Conservation (phyloP, 2,888 invertebrate species). For the Leuctra nigra region DNA sequence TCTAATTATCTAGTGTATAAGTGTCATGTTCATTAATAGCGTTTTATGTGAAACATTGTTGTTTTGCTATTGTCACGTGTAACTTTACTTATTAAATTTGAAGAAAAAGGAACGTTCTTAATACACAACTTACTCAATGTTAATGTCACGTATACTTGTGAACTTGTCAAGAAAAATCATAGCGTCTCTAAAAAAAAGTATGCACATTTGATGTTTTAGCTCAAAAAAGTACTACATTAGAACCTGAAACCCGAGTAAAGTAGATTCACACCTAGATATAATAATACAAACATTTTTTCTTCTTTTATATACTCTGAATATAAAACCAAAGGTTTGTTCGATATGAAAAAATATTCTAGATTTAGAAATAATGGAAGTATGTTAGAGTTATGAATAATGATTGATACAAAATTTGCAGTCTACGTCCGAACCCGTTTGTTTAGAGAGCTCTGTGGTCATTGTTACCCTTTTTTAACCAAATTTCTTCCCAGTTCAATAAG, state of each 20-base stretch:
- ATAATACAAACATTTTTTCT: not conserved
- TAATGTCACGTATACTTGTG: conserved; percentile 9
- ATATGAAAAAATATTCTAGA: not conserved
- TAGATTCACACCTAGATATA: not conserved
- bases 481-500: too few species aligned
- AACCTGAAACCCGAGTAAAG: not conserved
- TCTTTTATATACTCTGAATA: not conserved
- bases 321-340: conserved; percentile 9
- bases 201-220: conserved; percentile 13
- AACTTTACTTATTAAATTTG: conserved; percentile 20
- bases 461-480: too few species aligned
- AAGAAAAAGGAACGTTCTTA: conserved; percentile 13
- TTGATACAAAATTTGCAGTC: not conserved
- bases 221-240: not conserved
- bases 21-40: conserved; percentile 2
- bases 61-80: conserved; percentile 23
- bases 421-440: not conserved
- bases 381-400: not conserved
- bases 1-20: not conserved
- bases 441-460: not conserved
- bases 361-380: not conserved
- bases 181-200: conserved; percentile 7
- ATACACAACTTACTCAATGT: conserved; percentile 8
- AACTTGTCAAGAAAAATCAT: conserved; percentile 1
- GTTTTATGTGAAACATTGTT: conserved; percentile 8